Base-by-base conservation (phyloP, 2,113 vertebrate genomes). In the Campylomormyrus numenius region DNA sequence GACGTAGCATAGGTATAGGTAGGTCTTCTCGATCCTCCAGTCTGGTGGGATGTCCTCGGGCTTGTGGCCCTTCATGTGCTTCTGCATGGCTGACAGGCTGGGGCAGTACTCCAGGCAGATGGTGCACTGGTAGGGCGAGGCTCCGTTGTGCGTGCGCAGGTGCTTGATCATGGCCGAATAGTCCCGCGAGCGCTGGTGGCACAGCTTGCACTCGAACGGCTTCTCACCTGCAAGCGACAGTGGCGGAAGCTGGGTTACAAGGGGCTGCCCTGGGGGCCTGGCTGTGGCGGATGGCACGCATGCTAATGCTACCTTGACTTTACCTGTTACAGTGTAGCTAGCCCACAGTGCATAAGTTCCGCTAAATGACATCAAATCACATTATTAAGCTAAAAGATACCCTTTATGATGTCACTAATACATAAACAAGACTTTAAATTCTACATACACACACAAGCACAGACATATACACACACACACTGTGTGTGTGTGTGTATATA, bases 151-250 rank as follows among this genome's bases (percentile, higher is more conserved):
- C 91, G 98, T 99, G 90, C 98, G 95, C 94, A 99, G 98, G 96
- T 99, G 98, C 95, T 99, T 99, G 94, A 99, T 99, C 98, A 99
- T 99, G 95, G 98, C 98, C 0, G 98, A 99, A 96, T 99, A 99
- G 95, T 99, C 98, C 95, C 98, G 97, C 94, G 98, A 99, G 92
- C 98, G 97, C 96, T 99, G 98, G 96, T 99, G 98, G 94, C 98
- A 99, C 92, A 99, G 97, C 94, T 99, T 99, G 94, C 98, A 99
- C 95, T 99, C 98, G 1, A 99, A 99, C 91, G 98, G 98, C 96
- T 99, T 99, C 96, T 99, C 98, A 42, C 98, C 98, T 99, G 94
- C 0, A 17, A 88, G 39, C 24, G 24, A 84, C 50, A 53, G 85
- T 4, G 46, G 49, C 48, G 17, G 85, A 52, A 11, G 15, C 49